Conservation (phyloP, 2,113 vertebrate genomes). For the Apaloderma vittatum region DNA sequence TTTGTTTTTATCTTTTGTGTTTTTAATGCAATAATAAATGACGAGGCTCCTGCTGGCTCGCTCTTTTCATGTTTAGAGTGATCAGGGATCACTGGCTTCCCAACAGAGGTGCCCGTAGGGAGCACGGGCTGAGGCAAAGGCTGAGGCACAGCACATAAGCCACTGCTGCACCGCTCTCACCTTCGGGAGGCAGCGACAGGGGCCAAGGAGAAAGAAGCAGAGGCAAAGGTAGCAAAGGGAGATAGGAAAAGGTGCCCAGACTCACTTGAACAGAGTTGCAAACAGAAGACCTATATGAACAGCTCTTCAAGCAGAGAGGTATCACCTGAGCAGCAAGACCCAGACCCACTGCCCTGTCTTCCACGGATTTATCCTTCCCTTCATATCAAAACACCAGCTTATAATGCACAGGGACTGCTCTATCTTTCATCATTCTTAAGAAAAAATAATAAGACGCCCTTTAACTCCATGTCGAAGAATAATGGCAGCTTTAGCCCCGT, state of each 20-base stretch:
- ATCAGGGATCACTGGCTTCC: not conserved
- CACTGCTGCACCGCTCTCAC: rapidly evolving
- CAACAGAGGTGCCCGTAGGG: rapidly evolving
- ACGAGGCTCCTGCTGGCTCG: not conserved
- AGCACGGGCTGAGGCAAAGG: not conserved
- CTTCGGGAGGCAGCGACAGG: not conserved
- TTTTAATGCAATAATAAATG: not conserved
- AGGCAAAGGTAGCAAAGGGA: not conserved
- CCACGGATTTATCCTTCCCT: not conserved
- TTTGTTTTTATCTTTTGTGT: not conserved
- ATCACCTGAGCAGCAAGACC: not conserved
- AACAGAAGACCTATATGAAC: not conserved
- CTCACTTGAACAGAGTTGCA: not conserved
- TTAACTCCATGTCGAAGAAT: rapidly evolving
- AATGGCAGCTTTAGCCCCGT: rapidly evolving
- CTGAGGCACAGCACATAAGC: not conserved
- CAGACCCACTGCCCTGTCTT: not conserved
- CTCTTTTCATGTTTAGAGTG: not conserved
- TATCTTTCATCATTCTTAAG: not conserved
- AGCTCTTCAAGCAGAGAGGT: not conserved
- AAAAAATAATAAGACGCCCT: not conserved
- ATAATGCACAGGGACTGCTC: not conserved
- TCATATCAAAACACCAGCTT: not conserved
- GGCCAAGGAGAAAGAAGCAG: not conserved
- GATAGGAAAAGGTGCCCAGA: not conserved